Conservation (phyloP, 2,797 vertebrate genomes). For the Eulemur albifrons region DNA sequence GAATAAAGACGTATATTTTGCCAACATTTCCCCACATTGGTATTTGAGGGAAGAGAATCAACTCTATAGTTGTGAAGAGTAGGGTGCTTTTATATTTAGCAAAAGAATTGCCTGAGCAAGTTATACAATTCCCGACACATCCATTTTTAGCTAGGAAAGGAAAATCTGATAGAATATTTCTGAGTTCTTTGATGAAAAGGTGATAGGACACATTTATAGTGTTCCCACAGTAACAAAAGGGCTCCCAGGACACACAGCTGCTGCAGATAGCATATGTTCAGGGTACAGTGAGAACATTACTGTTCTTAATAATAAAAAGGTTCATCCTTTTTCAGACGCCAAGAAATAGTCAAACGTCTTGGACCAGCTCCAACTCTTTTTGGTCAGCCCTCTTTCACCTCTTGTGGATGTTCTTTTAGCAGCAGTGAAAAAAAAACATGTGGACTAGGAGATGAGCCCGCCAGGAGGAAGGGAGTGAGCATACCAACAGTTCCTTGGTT, state of each 20-base stretch:
- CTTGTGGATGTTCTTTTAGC: conserved; percentile 69
- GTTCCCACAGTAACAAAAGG: neutral
- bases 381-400: conserved; percentile 68
- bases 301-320: conserved; percentile 19
- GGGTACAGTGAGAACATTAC: neutral
- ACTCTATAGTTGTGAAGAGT: neutral
- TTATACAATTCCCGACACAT: neutral
- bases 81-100: neutral
- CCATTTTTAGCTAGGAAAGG: neutral
- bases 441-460: conserved; percentile 16
- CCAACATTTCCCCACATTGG: neutral
- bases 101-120: neutral
- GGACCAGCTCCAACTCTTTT: conserved; percentile 64
- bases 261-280: neutral
- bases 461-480: conserved; percentile 33
- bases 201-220: neutral
- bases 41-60: neutral
- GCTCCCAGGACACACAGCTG: conserved; percentile 50
- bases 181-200: conserved; percentile 13
- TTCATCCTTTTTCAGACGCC: conserved; percentile 60
- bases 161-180: neutral
- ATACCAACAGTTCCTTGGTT: conserved; percentile 64
- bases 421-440: conserved; percentile 13
- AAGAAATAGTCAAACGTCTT: conserved; percentile 76
- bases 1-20: neutral